Conservation (phyloP, 2,888 invertebrate genomes). For the Nipponacmea schrenckii region DNA sequence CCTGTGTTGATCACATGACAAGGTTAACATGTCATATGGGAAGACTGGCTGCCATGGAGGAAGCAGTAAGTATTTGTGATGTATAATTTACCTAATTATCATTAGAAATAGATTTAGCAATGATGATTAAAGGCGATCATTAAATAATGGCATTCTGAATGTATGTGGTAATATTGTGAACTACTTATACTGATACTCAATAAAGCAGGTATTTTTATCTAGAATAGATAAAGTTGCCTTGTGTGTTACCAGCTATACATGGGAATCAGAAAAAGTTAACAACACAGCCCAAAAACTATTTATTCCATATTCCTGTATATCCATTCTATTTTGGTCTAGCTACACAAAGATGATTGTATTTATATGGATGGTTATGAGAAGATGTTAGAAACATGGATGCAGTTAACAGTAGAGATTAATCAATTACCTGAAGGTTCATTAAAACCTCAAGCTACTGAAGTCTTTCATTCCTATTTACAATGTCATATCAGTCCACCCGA, state of each 20-base stretch:
- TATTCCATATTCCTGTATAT: no score
- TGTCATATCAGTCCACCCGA: constrained; percentile 85
- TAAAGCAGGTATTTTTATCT: no score
- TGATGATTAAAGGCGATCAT: no score
- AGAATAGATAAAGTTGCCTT: no score
- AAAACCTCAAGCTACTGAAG: constrained; percentile 63
- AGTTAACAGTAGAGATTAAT: constrained; percentile 70
- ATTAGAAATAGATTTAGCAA: no score
- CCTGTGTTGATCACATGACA: constrained; percentile 75
- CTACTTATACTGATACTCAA: no score
- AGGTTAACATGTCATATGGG: constrained; percentile 76
- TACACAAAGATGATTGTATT: constrained; percentile 69
- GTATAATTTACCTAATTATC: no score
- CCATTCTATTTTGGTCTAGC: constrained; percentile 33
- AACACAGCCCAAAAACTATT: no score
- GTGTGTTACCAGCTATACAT: no score
- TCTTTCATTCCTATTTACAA: constrained; percentile 84
- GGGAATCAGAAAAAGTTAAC: no score
- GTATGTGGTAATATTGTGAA: no score
- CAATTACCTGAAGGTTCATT: constrained; percentile 49
- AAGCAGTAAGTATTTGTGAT: constrained; percentile 71
- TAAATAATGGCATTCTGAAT: no score
- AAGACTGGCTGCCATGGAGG: constrained; percentile 76
- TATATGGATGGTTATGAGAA: constrained; percentile 79
- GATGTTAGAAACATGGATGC: constrained; percentile 78